Base-by-base conservation (phyloP, 2,888 invertebrate species). In the Lepidochitona cinerea region DNA sequence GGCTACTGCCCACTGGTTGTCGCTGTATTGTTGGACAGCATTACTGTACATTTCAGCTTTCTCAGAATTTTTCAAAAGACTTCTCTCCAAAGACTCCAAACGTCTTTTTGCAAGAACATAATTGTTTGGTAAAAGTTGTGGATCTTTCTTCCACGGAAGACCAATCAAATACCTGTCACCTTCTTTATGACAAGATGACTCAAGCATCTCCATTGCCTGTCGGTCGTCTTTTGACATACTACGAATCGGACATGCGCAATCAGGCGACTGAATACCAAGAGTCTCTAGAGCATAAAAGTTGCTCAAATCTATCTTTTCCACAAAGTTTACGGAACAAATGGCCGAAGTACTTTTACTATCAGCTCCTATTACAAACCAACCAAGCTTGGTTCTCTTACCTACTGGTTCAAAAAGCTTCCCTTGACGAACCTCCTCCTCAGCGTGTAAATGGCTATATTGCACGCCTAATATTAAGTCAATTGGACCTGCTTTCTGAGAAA, bases 141-240 rank as follows among this genome's bases (percentile, higher is more conserved):
- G 54, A n/a, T 71, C 74, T 26, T 23, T n/a, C 68, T 71, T 71
- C 71, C 67, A 71, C 23, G 71, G 73, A 4, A 70, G 18, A 26
- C 70, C 70, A 29, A 70, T 70, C 4, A 9, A 26, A 33, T 72
- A 72, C 0, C 66, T 37, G 36, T 41, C 26, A 23, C 49, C 66
- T 33, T 35, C 70, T 14, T 65, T 41, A 36, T 53, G 49, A n/a
- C 64, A n/a, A 2, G 35, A 65, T 4, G 71, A 65, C 65, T 35
- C 37, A 14, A 64, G 23, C 29, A 71, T 26, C 37, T 37, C 6
- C 12, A 66, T n/a, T 12, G 9, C 36, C 12, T 29, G 18, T 35
- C 53, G 49, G 26, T 33, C 26, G 0, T 72, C 72, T 9, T 26
- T 37, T 5, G 52, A 49, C 23, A 66, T 66, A 18, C 49, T 36